These are phyloP conservation scores for Leucania comma DNA, from an alignment of 2,888 invertebrate species.

Conservation along the genomic window DNA sequence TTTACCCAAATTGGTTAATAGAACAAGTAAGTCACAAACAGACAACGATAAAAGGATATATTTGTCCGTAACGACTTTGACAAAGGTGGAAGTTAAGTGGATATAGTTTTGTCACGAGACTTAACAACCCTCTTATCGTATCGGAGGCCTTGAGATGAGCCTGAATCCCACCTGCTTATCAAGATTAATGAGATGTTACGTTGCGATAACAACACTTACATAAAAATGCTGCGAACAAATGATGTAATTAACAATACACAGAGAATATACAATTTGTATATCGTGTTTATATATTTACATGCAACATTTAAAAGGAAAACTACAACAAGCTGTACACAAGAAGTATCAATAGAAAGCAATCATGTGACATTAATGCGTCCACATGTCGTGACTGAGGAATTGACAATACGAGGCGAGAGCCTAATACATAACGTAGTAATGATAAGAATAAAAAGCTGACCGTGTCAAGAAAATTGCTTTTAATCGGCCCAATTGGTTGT, in stretches of 20 bases:
- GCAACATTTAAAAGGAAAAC: conserved; percentile 28
- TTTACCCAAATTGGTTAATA: neutral
- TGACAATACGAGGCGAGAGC: conserved; percentile 35
- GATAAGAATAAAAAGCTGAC: conserved; percentile 9
- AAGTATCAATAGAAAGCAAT: conserved; percentile 43
- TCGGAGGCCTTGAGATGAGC: conserved; percentile 81
- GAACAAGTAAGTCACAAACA: conserved; percentile 4
- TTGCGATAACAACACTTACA: conserved; percentile 61
- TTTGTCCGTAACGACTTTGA: conserved; percentile 23
- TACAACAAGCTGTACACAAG: conserved; percentile 36
- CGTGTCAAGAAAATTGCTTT: conserved; percentile 25
- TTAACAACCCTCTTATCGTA: conserved; percentile 79
- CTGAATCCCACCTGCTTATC: conserved; percentile 81
- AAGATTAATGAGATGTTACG: conserved; percentile 80
- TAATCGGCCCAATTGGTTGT: conserved; percentile 24
- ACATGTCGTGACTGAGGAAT: conserved; percentile 31
- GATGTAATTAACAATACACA: conserved; percentile 48
- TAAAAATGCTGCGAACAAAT: conserved; percentile 51
- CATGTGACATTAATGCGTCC: conserved; percentile 39
- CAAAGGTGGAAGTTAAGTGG: conserved; percentile 44
- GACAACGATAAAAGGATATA: conserved; percentile 26
- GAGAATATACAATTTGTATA: conserved; percentile 41
- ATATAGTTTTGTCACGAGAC: conserved; percentile 60
- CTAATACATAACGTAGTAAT: conserved; percentile 12
- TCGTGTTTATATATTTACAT: conserved; percentile 9